These are phyloP conservation scores for Chlorospingus semifuscus DNA, from an alignment of 2,797 vertebrate genomes.

Conservation along the genomic window DNA sequence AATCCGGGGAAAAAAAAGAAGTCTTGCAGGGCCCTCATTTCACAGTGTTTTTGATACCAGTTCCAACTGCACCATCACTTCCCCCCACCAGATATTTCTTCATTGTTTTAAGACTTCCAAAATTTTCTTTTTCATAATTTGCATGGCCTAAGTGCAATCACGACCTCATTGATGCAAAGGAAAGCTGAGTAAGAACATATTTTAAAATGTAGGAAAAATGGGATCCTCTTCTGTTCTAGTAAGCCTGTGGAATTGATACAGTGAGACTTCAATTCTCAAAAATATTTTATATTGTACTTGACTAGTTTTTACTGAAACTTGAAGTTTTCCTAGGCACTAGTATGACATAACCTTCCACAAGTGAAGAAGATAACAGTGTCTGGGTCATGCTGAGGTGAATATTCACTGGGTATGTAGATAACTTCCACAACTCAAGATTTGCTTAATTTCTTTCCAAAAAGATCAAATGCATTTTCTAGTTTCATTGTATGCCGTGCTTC, in stretches of 20 bases:
- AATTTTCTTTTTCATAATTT: neutral
- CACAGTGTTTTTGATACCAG: neutral
- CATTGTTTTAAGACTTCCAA: neutral
- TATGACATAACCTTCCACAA: neutral
- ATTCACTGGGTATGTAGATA: neutral
- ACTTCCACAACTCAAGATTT: neutral
- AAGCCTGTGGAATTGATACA: neutral
- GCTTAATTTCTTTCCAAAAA: neutral
- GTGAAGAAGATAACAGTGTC: neutral
- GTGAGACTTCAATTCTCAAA: neutral
- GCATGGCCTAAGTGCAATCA: neutral
- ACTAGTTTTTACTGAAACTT: neutral
- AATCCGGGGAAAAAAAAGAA: neutral
- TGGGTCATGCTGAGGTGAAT: neutral
- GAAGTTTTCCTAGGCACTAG: neutral
- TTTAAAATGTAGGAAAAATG: neutral
- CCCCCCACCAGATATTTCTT: neutral
- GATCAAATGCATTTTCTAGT: neutral
- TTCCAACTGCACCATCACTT: neutral
- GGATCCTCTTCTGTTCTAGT: neutral
- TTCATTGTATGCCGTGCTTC: neutral
- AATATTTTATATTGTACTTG: neutral
- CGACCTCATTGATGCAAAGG: neutral
- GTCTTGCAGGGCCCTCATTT: neutral
- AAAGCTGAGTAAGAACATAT: neutral